phyloP scores from a whole-genome alignment of 1,140 invertebrate species.

The Colletes gigas region DNA sequence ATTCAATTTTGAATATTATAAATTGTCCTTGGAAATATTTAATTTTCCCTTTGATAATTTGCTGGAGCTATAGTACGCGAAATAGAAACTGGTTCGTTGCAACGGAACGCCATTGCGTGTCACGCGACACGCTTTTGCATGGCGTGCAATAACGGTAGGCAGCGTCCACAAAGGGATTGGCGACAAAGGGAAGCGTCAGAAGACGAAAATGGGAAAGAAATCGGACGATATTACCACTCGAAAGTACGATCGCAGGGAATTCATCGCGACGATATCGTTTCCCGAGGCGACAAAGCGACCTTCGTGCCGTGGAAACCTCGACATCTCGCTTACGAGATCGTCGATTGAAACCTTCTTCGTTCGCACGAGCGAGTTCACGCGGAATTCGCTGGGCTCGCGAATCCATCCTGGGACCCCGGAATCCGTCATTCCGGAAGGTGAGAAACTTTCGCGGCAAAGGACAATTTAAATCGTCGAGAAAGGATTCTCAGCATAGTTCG shows the following conservation, averaged over 20 bases:
- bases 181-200: neutral
- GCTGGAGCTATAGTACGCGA: too few relatives aligned
- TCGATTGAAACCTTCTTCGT: neutral
- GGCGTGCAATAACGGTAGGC: neutral
- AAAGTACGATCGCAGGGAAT: neutral
- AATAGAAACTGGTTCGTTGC: too few relatives aligned
- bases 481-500: neutral
- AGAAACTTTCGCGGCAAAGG: constrained; percentile 7
- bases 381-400: neutral
- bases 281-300: constrained; percentile 5
- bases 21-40: too few relatives aligned
- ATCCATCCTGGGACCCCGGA: neutral
- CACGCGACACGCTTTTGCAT: neutral
- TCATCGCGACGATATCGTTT: neutral
- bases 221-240: neutral
- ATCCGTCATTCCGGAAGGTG: neutral
- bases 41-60: too few relatives aligned
- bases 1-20: too few relatives aligned
- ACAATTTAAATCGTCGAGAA: neutral
- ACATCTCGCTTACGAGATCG: neutral
- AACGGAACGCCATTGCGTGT: too few relatives aligned
- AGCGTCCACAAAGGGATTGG: neutral
- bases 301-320: neutral
- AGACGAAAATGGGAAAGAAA: neutral
- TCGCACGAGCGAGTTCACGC: constrained; percentile 9